phyloP scores from a whole-genome alignment of 2,113 vertebrate species.

The Cavia aperea region DNA sequence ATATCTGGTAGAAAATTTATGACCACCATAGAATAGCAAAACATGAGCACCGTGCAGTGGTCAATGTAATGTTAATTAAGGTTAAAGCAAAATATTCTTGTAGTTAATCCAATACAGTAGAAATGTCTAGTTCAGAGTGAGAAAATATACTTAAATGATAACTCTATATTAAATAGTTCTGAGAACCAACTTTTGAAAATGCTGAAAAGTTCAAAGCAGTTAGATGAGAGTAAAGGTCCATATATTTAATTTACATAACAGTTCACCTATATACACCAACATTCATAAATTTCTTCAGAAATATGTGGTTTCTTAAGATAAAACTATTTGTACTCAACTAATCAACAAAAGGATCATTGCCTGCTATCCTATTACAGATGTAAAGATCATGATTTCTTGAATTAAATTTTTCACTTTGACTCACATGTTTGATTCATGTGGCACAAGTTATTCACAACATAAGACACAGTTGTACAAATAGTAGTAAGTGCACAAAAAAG shows the following conservation, averaged over 20 bases:
- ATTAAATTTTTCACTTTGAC: background rate
- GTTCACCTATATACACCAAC: background rate
- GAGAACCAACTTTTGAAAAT: background rate
- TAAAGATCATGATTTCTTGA: background rate
- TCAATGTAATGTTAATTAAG: background rate
- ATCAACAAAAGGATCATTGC: background rate
- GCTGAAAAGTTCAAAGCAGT: background rate
- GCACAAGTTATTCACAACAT: background rate
- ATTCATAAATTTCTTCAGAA: background rate
- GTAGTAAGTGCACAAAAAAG: background rate
- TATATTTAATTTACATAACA: background rate
- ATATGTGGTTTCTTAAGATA: background rate
- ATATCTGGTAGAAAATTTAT: background rate
- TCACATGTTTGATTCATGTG: background rate
- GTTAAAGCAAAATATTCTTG: background rate
- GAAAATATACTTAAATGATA: background rate
- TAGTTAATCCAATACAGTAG: background rate
- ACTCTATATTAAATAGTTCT: background rate
- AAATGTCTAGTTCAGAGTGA: background rate
- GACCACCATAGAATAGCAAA: background rate
- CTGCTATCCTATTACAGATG: background rate
- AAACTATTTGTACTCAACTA: background rate
- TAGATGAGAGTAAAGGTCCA: background rate
- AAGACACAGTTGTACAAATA: background rate
- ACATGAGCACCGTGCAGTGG: background rate